A percentile compares a stretch with the other conserved stretches of the same genome.
phyloP scores from a whole-genome alignment of 2,113 vertebrate species.

The Sphyrna mokarran region DNA sequence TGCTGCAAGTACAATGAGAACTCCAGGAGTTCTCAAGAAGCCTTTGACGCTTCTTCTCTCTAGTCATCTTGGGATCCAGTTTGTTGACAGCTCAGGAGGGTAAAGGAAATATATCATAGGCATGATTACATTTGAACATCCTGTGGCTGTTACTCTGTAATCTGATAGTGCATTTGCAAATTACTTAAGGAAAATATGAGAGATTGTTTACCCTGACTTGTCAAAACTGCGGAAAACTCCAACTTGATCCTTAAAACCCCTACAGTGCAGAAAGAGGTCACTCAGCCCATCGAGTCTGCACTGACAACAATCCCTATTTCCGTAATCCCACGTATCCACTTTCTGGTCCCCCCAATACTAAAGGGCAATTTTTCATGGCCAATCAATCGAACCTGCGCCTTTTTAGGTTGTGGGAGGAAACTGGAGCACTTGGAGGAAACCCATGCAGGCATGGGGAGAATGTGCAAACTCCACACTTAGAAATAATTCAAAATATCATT shows the following conservation, averaged over 20 bases:
- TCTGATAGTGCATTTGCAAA: not conserved
- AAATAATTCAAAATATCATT: not conserved
- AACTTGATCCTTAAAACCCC: not conserved
- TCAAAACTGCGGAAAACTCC: not conserved
- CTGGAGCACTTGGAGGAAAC: too few species aligned
- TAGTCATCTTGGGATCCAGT: not conserved
- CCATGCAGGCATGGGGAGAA: too few species aligned
- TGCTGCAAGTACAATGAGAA: not conserved
- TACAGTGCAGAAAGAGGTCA: too few species aligned
- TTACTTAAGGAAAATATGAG: not conserved
- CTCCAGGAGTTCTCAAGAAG: not conserved
- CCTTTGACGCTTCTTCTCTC: not conserved
- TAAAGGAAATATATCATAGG: not conserved
- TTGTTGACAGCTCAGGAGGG: not conserved
- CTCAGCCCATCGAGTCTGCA: too few species aligned
- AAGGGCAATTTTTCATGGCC: too few species aligned
- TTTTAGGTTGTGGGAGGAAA: too few species aligned
- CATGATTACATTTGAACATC: not conserved
- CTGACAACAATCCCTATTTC: too few species aligned
- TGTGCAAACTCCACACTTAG: too few species aligned
- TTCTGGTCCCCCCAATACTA: too few species aligned
- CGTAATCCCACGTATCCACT: too few species aligned
- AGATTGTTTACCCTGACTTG: not conserved
- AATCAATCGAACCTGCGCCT: too few species aligned
- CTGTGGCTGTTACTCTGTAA: not conserved